Base-by-base conservation (phyloP, 1,140 invertebrate genomes). In the Chrysopa pallens region DNA sequence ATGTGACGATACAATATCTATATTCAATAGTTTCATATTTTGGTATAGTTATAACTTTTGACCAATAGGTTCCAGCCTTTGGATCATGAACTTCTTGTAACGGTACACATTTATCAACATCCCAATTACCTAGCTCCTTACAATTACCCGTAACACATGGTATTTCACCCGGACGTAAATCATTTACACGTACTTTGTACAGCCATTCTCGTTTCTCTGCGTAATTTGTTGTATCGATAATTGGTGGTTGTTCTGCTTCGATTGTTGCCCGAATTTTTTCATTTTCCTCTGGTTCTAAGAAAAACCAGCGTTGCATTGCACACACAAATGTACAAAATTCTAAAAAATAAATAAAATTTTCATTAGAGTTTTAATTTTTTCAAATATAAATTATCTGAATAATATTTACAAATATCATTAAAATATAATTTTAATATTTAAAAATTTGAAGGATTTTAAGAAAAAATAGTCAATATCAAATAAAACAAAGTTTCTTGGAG, bases 1-100 rank as follows among this genome's bases (percentile, higher is more conserved):
- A 48, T 17, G 69, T 55, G 56, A 78, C 80, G 40, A 88, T 69
- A 52, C 80, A 79, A 61, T 86, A 93, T 12, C 89, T 73, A 56
- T 81, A 93, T 28, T 76, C 64, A 3, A 88, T 63, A 45, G 77
- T 72, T 47, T 59, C 59, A 46, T 76, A 70, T 15, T 70, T 68
- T 6, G 82, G 80, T 51, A 88, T 64, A 42, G 59, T 59, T 15
- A 76, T 50, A 33, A 56, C 51, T 38, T 53, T 64, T 4, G 57
- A 63, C 75, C 74, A 78, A 23, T 69, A 45, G 44, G 67, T 59
- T 13, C 53, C 58, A 28, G 53, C 56, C 44, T 55, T 55, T 13
- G 12, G 7, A 13, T 56, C 54, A 38, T 56, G 49, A 38, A 56
- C 54, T 29, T 48, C 38, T 31, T 62, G 52, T 39, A 76, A 55